A percentile compares a stretch with the other conserved stretches of the same genome.
Conservation (phyloP, 2,797 vertebrate genomes). For the Poecile montanus region DNA sequence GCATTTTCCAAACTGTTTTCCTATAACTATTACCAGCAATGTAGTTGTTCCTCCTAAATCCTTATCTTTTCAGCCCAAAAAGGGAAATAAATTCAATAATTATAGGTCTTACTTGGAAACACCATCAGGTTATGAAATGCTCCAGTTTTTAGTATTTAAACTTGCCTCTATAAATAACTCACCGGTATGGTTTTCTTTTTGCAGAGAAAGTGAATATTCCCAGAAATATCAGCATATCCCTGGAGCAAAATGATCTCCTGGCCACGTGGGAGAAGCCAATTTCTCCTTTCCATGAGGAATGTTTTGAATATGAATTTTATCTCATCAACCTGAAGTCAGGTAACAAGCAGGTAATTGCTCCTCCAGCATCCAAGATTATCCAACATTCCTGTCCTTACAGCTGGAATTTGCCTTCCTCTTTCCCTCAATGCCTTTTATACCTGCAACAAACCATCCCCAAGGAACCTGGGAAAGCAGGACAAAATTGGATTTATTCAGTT, state of each 20-base stretch:
- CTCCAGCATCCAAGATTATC: not conserved
- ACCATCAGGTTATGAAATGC: not conserved
- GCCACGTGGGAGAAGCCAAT: constrained; percentile 71
- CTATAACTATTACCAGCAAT: not conserved
- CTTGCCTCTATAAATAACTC: not conserved
- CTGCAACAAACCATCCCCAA: not conserved
- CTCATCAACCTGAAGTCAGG: constrained; percentile 51
- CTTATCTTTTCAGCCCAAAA: not conserved
- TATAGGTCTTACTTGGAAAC: not conserved
- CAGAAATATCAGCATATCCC: constrained; percentile 53
- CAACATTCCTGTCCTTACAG: not conserved
- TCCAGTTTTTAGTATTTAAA: not conserved
- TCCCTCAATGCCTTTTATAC: not conserved
- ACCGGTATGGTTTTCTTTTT: not conserved
- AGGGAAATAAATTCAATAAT: not conserved
- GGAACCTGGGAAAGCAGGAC: not conserved
- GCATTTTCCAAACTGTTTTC: not conserved
- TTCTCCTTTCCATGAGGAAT: constrained; percentile 51
- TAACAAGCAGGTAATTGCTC: constrained; percentile 66
- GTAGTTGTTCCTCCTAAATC: not conserved
- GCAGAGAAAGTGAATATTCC: constrained; percentile 73
- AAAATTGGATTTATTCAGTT: not conserved
- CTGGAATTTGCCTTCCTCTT: not conserved
- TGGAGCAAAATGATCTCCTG: constrained; percentile 39
- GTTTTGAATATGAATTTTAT: constrained; percentile 73